Percentiles rank a stretch among this genome's conserved stretches.
These are phyloP conservation scores for Azemiops feae DNA, from an alignment of 2,113 vertebrate genomes.

Conservation along the genomic window DNA sequence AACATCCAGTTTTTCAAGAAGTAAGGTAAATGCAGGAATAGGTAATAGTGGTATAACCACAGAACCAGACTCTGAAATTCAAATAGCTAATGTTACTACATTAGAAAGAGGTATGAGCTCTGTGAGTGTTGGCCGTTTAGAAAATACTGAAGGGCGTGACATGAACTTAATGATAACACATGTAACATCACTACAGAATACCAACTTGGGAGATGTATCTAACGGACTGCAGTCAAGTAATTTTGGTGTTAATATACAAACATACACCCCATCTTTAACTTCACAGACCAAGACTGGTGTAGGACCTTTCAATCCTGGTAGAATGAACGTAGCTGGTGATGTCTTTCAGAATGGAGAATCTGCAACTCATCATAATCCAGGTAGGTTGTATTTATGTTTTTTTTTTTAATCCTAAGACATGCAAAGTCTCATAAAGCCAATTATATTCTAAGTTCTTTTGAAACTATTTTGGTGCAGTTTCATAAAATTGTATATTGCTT, in stretches of 20 bases:
- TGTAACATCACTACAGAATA: conserved; percentile 91
- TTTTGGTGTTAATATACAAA: conserved; percentile 88
- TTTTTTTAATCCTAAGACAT: neutral
- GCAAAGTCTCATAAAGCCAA: neutral
- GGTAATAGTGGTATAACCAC: conserved; percentile 84
- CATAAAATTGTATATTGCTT: neutral
- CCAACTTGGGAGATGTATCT: conserved; percentile 77
- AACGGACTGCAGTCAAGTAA: conserved; percentile 91
- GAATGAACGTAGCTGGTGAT: conserved; percentile 82
- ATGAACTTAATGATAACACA: conserved; percentile 97
- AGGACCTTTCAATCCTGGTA: conserved; percentile 94
- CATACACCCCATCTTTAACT: conserved; percentile 79
- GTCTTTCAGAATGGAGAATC: conserved; percentile 94
- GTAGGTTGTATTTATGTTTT: conserved; percentile 64
- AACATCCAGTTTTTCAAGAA: conserved; percentile 78
- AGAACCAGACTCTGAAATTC: conserved; percentile 95
- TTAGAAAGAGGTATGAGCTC: conserved; percentile 80
- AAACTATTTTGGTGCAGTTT: neutral
- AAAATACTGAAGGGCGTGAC: conserved; percentile 76
- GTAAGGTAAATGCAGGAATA: conserved; percentile 80
- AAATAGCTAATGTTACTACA: conserved; percentile 95
- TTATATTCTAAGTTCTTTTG: neutral
- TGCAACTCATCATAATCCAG: conserved; percentile 86
- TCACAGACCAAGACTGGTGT: conserved; percentile 81
- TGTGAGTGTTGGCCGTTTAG: conserved; percentile 72